These are phyloP conservation scores for Schizopygopsis malacanthus DNA, from an alignment of 2,797 vertebrate species.

Conservation along the genomic window DNA sequence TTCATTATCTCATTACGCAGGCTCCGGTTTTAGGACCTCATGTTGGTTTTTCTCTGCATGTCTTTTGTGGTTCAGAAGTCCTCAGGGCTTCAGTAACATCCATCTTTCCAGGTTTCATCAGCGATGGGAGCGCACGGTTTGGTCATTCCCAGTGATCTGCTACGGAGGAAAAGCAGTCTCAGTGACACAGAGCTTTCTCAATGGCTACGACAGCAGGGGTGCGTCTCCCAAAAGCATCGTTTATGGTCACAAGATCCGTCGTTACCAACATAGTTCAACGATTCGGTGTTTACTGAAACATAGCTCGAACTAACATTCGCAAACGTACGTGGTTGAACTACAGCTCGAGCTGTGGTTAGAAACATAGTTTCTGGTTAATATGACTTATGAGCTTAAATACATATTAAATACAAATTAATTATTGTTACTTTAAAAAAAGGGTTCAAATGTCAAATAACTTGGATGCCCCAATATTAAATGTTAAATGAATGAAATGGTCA, in stretches of 20 bases:
- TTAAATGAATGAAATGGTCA: too few species aligned
- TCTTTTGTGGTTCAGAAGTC: conserved; percentile 46
- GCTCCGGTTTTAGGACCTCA: conserved; percentile 32
- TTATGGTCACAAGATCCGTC: too few species aligned
- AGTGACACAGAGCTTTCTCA: background rate
- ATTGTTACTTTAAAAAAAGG: too few species aligned
- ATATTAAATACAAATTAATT: background rate
- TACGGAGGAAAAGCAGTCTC: conserved; percentile 33
- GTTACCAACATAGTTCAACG: too few species aligned
- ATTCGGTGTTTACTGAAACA: too few species aligned
- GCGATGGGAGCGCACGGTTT: conserved; percentile 71
- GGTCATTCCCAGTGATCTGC: conserved; percentile 83
- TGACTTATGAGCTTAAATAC: background rate
- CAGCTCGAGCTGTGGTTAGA: background rate
- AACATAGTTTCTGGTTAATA: too few species aligned
- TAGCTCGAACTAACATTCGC: background rate
- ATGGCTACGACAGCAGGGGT: background rate
- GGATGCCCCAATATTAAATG: too few species aligned
- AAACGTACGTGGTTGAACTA: background rate
- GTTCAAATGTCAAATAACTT: too few species aligned
- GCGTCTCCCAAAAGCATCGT: background rate
- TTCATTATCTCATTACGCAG: background rate
- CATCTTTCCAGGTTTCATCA: conserved; percentile 92
- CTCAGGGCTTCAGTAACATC: conserved; percentile 84
- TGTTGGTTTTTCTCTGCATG: conserved; percentile 38